These are phyloP conservation scores for Cardiocondyla obscurior DNA, from an alignment of 1,140 invertebrate species.

Conservation along the genomic window DNA sequence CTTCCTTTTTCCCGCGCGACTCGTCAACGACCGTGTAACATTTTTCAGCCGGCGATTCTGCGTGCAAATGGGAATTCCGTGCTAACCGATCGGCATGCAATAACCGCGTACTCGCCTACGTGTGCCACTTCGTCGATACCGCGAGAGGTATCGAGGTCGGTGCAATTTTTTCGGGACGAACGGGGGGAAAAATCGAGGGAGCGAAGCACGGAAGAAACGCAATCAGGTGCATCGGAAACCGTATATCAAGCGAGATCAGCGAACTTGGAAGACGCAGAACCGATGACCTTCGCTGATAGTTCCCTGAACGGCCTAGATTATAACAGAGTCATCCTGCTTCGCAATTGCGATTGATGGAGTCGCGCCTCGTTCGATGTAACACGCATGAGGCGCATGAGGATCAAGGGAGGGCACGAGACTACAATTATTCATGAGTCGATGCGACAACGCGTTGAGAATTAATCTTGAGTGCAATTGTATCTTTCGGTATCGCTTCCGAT, in stretches of 20 bases:
- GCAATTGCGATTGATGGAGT: conserved; percentile 75
- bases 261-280: not conserved
- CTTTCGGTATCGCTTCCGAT: not conserved
- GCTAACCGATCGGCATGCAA: conserved; percentile 28
- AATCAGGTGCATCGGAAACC: not conserved
- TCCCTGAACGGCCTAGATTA: conserved; percentile 74
- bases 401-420: not conserved
- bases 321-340: conserved; percentile 78
- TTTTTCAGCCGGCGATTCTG: not conserved
- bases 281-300: conserved; percentile 72
- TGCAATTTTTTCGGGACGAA: not conserved
- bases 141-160: not conserved
- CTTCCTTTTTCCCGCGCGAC: not conserved
- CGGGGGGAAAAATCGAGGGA: not conserved
- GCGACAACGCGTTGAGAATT: conserved; percentile 9
- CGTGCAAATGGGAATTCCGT: conserved; percentile 29
- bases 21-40: not conserved
- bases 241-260: not conserved
- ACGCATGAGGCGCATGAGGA: conserved; percentile 5
- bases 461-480: not conserved
- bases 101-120: not conserved
- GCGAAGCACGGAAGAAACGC: not conserved
- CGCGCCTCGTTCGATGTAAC: conserved; percentile 24
- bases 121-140: conserved; percentile 5
- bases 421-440: conserved; percentile 52